phyloP scores from a whole-genome alignment of 2,113 vertebrate species.

The Indicator indicator region DNA sequence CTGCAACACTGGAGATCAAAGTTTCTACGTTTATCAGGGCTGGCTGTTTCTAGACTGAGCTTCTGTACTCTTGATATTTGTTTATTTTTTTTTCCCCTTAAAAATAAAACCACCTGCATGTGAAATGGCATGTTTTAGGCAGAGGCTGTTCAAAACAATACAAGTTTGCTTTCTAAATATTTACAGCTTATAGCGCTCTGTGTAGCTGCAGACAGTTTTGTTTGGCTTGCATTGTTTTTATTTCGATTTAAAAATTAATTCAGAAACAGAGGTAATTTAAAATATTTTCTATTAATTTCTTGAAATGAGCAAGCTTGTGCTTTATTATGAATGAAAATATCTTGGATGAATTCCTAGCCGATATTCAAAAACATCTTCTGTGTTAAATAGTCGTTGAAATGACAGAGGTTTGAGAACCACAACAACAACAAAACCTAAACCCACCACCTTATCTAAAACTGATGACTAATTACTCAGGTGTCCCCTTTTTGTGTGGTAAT shows the following conservation, averaged over 20 bases:
- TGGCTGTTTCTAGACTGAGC: not conserved
- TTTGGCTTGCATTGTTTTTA: not conserved
- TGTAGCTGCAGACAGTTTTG: not conserved
- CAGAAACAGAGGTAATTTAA: not conserved
- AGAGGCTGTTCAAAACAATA: not conserved
- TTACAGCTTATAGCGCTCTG: not conserved
- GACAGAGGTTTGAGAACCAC: not conserved
- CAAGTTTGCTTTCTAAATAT: not conserved
- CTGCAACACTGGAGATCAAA: not conserved
- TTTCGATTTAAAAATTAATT: not conserved
- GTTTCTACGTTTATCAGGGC: not conserved
- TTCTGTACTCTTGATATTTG: not conserved
- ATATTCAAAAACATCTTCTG: not conserved
- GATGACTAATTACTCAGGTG: rapidly evolving
- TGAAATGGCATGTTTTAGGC: not conserved
- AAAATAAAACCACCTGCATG: not conserved
- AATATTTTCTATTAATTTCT: not conserved
- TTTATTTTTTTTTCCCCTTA: not conserved
- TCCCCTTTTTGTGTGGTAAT: too few species aligned
- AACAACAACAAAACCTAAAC: too few species aligned
- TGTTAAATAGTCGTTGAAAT: not conserved
- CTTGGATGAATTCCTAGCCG: not conserved
- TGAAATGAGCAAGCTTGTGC: not conserved
- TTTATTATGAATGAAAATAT: not conserved
- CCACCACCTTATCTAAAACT: not conserved